phyloP scores from a whole-genome alignment of 2,888 invertebrate species.

The Belgica antarctica region DNA sequence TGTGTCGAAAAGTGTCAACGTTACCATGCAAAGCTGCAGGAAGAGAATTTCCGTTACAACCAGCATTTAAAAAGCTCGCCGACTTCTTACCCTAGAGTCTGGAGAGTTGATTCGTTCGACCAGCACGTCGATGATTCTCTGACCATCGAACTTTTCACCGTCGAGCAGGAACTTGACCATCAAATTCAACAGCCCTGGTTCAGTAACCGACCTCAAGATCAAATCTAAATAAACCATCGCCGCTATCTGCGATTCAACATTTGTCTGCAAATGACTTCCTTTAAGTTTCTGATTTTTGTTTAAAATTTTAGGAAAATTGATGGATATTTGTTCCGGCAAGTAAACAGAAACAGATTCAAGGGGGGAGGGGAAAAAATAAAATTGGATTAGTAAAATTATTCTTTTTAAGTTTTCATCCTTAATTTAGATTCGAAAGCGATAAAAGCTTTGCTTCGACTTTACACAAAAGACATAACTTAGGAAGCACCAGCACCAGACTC shows the following conservation, averaged over 20 bases:
- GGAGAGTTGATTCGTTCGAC: constrained; percentile 72
- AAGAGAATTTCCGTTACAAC: too few relatives aligned
- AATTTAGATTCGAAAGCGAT: neutral
- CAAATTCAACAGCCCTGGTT: constrained; percentile 76
- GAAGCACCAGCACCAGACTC: neutral
- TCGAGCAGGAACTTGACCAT: constrained; percentile 81
- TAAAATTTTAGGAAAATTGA: neutral
- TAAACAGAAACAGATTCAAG: neutral
- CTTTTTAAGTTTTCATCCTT: constrained; percentile 18
- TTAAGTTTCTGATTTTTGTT: constrained; percentile 54
- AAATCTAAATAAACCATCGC: constrained; percentile 92
- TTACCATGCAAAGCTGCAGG: constrained; percentile 73
- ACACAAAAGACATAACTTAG: neutral
- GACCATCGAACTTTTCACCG: constrained; percentile 79
- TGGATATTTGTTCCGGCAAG: neutral
- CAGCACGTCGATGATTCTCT: constrained; percentile 76
- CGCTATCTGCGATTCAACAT: constrained; percentile 83
- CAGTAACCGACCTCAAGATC: constrained; percentile 80
- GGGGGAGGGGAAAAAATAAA: constrained; percentile 30
- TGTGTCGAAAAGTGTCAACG: constrained; percentile 86
- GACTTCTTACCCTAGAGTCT: constrained; percentile 68
- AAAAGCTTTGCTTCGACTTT: constrained; percentile 28
- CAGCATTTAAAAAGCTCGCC: neutral
- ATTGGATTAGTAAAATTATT: constrained; percentile 44
- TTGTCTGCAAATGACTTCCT: constrained; percentile 69